Evolutionary conservation across 2,113 vertebrate genomes (phyloP).

Genomic region (Lophochroa leadbeateri): DNA sequence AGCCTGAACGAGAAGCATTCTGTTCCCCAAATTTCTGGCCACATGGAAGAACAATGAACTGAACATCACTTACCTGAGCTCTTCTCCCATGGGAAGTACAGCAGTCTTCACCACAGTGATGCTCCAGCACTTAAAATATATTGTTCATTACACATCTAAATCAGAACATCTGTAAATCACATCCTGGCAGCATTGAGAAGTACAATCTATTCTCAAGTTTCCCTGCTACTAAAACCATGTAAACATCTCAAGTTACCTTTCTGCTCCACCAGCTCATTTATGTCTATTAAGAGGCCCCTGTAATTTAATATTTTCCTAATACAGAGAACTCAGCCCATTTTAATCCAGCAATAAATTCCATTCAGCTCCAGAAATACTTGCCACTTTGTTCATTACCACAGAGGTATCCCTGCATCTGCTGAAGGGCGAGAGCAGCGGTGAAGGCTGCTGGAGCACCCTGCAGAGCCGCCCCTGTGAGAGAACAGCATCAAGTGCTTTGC

Average conservation of each 20-base stretch:
- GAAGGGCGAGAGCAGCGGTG: background rate
- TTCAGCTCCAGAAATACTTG: background rate
- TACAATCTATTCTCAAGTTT: background rate
- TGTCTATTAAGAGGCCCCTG: background rate
- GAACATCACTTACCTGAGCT: background rate
- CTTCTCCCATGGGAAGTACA: background rate
- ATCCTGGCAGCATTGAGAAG: background rate
- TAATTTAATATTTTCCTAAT: background rate
- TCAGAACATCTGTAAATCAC: background rate
- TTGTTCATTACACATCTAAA: background rate
- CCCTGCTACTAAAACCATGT: background rate
- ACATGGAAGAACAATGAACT: rapidly evolving
- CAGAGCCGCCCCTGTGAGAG: background rate
- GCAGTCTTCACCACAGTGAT: background rate
- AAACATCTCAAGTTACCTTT: background rate
- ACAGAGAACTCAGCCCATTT: background rate
- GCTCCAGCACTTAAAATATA: background rate
- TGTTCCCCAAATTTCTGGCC: background rate
- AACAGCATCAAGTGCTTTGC: rapidly evolving
- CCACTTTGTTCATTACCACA: background rate
- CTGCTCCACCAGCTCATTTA: background rate
- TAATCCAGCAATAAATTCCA: background rate
- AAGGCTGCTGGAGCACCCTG: background rate
- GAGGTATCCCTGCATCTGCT: background rate
- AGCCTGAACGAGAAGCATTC: background rate